Base-by-base conservation (phyloP, 2,113 vertebrate species). In the Carassius carassius region DNA sequence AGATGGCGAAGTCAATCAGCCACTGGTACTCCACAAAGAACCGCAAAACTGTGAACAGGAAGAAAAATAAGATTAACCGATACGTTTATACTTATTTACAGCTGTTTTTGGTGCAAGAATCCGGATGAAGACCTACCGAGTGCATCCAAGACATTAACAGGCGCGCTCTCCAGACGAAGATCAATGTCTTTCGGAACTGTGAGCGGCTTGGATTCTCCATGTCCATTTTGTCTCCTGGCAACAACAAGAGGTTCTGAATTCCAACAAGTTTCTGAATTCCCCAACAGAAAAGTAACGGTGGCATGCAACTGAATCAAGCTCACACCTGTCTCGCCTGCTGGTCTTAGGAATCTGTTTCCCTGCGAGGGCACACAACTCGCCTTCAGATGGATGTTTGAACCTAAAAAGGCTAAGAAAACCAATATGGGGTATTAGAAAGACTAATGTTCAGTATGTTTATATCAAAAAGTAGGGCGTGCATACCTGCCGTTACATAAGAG, bases 21-120 rank as follows among this genome's bases (percentile, higher is more conserved):
- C 98, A 99, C 93, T 99, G 98, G 90, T 98, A 99, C 78, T 99
- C 98, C 92, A 97, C 92, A 91, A 99, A 99, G 81, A 98, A 96
- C 1, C 95, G 94, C 86, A 99, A 92, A 77, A 98, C 98, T 99
- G 90, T 0, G 3, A 77, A 4, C 0, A 19, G 29, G 3, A 13
- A 44, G 14, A 35, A 56, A 9, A 16, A 2, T 23, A 51, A 75
- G 44, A 35, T 67, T n/a, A 74, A 8, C 5, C 3, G 0, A 16
- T 6, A 5, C 16, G 5, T n/a, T 21, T 62, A 67, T 32, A 44
- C 10, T 11, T 47, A 47, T 47, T 3, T 12, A 69, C 0, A 44
- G 8, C 9, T 4, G 41, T 49, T 25, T 67, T 67, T 67, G 63
- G 63, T 12, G 23, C 21, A 47, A 44, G 1, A 73, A 35, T 11